Conservation (phyloP, 2,888 invertebrate species). For the Microplitis deprimator region DNA sequence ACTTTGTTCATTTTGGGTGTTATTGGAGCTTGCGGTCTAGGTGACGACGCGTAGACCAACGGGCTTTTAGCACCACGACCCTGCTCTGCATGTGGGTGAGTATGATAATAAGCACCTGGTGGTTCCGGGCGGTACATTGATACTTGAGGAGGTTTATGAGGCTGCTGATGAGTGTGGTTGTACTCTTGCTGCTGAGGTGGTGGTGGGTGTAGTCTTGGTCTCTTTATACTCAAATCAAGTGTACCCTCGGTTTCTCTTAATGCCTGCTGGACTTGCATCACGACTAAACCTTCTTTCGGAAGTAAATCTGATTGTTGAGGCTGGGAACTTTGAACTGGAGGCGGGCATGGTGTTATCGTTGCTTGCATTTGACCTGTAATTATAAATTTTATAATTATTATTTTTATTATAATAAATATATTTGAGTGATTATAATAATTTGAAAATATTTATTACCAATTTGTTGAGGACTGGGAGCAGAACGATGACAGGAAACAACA, state of each 20-base stretch:
- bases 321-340: constrained; percentile 68
- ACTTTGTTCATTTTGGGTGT: constrained; percentile 73
- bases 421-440: not conserved
- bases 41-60: constrained; percentile 64
- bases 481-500: constrained; percentile 74
- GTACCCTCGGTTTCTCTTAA: constrained; percentile 78
- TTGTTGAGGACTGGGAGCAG: constrained; percentile 68
- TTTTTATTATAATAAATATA: not conserved
- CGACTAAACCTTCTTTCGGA: constrained; percentile 79
- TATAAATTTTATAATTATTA: constrained; percentile 12
- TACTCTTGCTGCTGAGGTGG: constrained; percentile 63
- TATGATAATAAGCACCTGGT: constrained; percentile 66
- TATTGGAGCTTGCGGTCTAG: constrained; percentile 73
- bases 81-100: constrained; percentile 63
- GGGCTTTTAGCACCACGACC: constrained; percentile 67
- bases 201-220: constrained; percentile 74
- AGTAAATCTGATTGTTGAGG: constrained; percentile 70
- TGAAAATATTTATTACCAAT: constrained; percentile 55
- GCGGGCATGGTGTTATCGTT: constrained; percentile 79
- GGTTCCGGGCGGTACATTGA: constrained; percentile 66
- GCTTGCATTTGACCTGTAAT: constrained; percentile 73
- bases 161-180: constrained; percentile 60
- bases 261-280: constrained; percentile 75
- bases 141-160: constrained; percentile 61
- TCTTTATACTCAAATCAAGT: constrained; percentile 84